These are phyloP conservation scores for Notothenia rossii DNA, from an alignment of 2,113 vertebrate species.

Conservation along the genomic window DNA sequence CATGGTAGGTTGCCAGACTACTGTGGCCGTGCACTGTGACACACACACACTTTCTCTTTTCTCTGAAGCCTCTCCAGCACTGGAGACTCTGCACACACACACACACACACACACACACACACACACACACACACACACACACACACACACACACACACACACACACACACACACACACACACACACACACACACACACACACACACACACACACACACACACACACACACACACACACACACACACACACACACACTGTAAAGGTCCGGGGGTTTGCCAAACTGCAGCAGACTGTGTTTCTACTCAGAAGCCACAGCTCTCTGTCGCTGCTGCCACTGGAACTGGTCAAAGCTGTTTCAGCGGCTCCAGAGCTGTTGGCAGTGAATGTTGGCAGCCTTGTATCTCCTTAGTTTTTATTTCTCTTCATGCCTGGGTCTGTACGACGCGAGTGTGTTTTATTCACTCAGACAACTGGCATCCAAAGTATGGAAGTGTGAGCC, in stretches of 20 bases:
- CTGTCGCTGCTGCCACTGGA: constrained; percentile 60
- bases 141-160: constrained; percentile 30
- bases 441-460: constrained; percentile 14
- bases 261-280: constrained; percentile 68
- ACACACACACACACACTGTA: constrained; percentile 40
- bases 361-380: constrained; percentile 56
- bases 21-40: constrained; percentile 54
- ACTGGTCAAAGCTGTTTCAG: constrained; percentile 60
- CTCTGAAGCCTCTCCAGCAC: constrained; percentile 74
- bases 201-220: constrained; percentile 13
- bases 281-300: constrained; percentile 73
- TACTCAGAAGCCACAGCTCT: constrained; percentile 62
- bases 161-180: constrained; percentile 27
- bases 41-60: constrained; percentile 39
- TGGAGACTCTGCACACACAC: constrained; percentile 41
- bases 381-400: constrained; percentile 42
- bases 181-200: constrained; percentile 19
- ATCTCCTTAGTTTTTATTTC: constrained; percentile 33
- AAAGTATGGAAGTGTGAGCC: constrained; percentile 22
- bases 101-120: constrained; percentile 25
- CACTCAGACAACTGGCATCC: constrained; percentile 54
- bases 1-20: constrained; percentile 64
- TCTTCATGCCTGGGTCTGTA: constrained; percentile 22
- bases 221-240: constrained; percentile 16
- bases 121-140: constrained; percentile 37